Base-by-base conservation (phyloP, 2,888 invertebrate species). In the Petrolisthes cinctipes region DNA sequence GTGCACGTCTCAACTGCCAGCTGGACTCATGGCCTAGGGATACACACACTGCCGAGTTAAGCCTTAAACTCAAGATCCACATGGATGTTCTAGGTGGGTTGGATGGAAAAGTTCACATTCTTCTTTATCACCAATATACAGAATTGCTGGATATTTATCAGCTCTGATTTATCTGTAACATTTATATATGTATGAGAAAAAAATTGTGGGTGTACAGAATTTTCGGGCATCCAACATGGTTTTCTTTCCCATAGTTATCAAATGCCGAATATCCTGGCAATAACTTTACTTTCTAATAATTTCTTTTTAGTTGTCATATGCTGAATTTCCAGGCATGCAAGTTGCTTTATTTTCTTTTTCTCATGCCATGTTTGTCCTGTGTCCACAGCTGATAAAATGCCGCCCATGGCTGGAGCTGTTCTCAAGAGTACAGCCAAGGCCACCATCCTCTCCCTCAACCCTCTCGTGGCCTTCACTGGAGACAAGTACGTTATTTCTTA, bases 1-100 rank as follows among this genome's bases (percentile, higher is more conserved):
- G 85, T 81, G 85, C 85, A 51, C 56, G 20, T 14, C 54, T 85
- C n/a, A 9, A 66, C 37, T 88, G 88, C 57, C 51, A 14, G 2
- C 75, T 85, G 6, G 81, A 82, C 23, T 85, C 88, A 37, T 88
- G 88, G 88, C 88, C 88, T 11, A 54, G 37, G 4, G 68, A 23
- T 17, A 66, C 78, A n/a, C 14, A 53, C 54, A 82, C 85, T 56
- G 88, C 88, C 9, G 17, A 61, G 4, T 23, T 88, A n/a, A 9
- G 76, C 6, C 68, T 85, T 14, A 88, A 56, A 20, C n/a, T 86
- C 54, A 76, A 57, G 4, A 54, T 88, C 37, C 54, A 85, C 54
- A 56, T 88, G 51, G 54, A 68, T 14, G 54, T 76, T 56, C 57
- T 88, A 54, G 88, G 88, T 88, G 61, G 61, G 81, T 86, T 20